Percentiles rank a stretch among this genome's conserved stretches.
These are phyloP conservation scores for Patiria miniata DNA, from an alignment of 35 echinoderm and acorn worm genomes.

Conservation along the genomic window DNA sequence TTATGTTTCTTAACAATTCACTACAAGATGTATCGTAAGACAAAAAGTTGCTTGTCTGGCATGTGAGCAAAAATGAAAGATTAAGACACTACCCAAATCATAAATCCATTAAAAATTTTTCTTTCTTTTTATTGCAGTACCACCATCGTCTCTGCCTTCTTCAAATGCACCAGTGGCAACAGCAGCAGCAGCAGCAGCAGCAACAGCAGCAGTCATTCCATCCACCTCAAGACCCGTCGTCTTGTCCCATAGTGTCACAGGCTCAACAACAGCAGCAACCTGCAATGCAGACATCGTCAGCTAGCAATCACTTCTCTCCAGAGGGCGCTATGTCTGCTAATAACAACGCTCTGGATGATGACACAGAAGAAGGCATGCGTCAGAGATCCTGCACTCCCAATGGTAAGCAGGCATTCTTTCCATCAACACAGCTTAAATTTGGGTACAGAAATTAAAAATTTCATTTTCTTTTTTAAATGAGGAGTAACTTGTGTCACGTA, in stretches of 20 bases:
- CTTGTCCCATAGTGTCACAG: background rate
- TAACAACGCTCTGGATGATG: background rate
- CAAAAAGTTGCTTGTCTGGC: too few relatives aligned
- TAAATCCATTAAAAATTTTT: too few relatives aligned
- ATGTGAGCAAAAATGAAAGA: too few relatives aligned
- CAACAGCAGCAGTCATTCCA: background rate
- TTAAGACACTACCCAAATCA: too few relatives aligned
- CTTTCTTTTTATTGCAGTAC: background rate
- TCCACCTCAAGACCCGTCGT: background rate
- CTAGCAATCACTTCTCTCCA: background rate
- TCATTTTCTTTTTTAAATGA: too few relatives aligned
- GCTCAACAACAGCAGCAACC: background rate
- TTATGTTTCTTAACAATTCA: background rate
- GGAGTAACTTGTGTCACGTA: too few relatives aligned
- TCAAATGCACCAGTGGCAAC: conserved; percentile 18
- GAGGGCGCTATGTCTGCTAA: background rate
- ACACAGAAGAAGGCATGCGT: background rate
- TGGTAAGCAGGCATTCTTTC: background rate
- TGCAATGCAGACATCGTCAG: background rate
- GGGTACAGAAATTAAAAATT: too few relatives aligned
- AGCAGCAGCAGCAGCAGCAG: conserved; percentile 2
- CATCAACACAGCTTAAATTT: too few relatives aligned
- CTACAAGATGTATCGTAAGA: too few relatives aligned
- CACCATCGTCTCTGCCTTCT: conserved; percentile 8
- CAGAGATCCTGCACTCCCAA: background rate